phyloP scores from a whole-genome alignment of 2,797 vertebrate genomes.

The Amphiprion clarkii region DNA sequence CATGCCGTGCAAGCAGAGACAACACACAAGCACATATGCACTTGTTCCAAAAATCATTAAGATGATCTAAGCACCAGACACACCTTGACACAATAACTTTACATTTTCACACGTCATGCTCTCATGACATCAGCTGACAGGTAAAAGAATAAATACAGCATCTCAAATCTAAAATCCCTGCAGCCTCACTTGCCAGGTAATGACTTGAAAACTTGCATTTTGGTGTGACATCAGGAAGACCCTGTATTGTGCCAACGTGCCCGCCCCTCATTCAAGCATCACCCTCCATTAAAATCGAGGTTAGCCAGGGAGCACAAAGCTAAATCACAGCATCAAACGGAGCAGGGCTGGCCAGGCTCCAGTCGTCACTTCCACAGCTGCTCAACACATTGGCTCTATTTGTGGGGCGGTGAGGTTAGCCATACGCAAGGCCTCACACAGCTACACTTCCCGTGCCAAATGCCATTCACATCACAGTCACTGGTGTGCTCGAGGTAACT shows the following conservation, averaged over 20 bases:
- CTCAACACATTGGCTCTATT: conserved; percentile 73
- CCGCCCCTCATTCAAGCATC: conserved; percentile 35
- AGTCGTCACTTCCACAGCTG: conserved; percentile 75
- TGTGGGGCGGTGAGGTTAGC: conserved; percentile 59
- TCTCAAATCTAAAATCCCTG: conserved; percentile 3
- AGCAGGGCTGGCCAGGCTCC: conserved; percentile 55
- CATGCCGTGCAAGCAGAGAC: conserved; percentile 29
- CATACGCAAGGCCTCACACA: conserved; percentile 50
- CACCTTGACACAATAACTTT: neutral
- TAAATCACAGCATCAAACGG: conserved; percentile 74
- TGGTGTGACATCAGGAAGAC: conserved; percentile 25
- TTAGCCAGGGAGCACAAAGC: conserved; percentile 64
- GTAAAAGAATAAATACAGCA: neutral
- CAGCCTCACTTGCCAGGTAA: neutral
- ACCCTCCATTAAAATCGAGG: conserved; percentile 45
- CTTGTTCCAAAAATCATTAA: conserved; percentile 25
- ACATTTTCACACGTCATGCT: neutral
- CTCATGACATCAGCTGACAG: neutral
- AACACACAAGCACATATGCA: conserved; percentile 30
- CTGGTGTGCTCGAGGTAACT: conserved; percentile 54
- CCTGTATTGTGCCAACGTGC: conserved; percentile 35
- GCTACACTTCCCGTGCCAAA: conserved; percentile 59
- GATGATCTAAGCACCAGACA: neutral
- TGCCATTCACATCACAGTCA: conserved; percentile 59
- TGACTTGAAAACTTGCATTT: neutral